These are phyloP conservation scores for Gonatopus flavifemur DNA, from an alignment of 1,140 invertebrate species.

Conservation along the genomic window DNA sequence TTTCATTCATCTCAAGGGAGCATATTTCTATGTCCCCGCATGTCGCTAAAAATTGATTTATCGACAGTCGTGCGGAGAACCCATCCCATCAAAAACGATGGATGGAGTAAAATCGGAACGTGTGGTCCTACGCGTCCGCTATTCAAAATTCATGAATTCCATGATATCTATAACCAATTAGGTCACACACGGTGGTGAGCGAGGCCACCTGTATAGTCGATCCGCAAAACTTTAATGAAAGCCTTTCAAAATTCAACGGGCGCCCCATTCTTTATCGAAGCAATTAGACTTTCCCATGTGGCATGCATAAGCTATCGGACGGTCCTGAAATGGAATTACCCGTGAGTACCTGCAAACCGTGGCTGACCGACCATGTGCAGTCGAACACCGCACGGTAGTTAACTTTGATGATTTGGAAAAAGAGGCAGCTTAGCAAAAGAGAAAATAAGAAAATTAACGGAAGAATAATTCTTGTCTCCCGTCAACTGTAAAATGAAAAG, in stretches of 20 bases:
- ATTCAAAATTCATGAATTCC: conserved; percentile 32
- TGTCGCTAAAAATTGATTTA: no score
- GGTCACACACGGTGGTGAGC: conserved; percentile 21
- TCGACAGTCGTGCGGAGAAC: no score
- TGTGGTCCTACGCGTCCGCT: no score
- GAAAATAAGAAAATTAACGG: no score
- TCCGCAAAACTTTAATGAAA: conserved; percentile 42
- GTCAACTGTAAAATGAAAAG: no score
- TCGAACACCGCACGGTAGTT: conserved; percentile 5
- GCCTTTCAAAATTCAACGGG: conserved; percentile 47
- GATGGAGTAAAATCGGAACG: no score
- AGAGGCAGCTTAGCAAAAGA: no score
- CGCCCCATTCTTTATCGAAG: conserved; percentile 44
- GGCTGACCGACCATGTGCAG: conserved; percentile 2
- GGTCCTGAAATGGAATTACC: conserved; percentile 17
- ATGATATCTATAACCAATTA: conserved; percentile 34
- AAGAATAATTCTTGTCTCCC: no score
- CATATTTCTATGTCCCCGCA: no score
- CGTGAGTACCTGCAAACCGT: conserved; percentile 19
- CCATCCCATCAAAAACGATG: no score
- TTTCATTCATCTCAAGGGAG: no score
- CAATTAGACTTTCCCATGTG: conserved; percentile 46
- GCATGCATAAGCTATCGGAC: conserved; percentile 31
- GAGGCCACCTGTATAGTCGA: conserved; percentile 7
- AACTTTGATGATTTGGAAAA: no score